Evolutionary conservation across 2,113 vertebrate genomes (phyloP).

Genomic region (Chelonoidis abingdonii): DNA sequence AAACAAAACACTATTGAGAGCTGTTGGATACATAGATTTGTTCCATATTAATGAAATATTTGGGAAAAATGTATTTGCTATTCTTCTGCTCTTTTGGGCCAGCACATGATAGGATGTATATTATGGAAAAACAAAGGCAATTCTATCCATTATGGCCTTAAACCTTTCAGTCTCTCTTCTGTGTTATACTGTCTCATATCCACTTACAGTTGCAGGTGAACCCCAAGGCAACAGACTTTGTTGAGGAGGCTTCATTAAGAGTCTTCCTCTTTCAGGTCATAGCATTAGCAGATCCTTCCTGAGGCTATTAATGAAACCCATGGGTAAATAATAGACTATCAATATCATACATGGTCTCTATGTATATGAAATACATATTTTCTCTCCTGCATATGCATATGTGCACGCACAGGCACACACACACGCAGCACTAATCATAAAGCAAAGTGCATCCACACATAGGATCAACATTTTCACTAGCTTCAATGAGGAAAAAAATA

Average conservation of each 20-base stretch:
- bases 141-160: neutral
- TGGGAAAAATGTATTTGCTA: neutral
- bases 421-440: neutral
- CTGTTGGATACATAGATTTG: neutral
- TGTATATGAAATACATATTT: neutral
- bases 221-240: neutral
- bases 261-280: neutral
- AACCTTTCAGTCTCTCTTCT: neutral
- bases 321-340: neutral
- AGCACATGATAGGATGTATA: neutral
- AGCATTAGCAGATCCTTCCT: neutral
- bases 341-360: neutral
- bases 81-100: neutral
- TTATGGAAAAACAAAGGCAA: neutral
- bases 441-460: neutral
- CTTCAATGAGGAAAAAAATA: neutral
- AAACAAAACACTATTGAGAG: accelerated
- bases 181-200: neutral
- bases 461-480: neutral
- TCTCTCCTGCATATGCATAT: neutral
- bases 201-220: neutral
- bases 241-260: neutral
- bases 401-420: neutral
- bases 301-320: neutral
- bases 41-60: neutral